A percentile compares a stretch with the other conserved stretches of the same genome.
phyloP scores from a whole-genome alignment of 2,113 vertebrate species.

The Catharus minimus region DNA sequence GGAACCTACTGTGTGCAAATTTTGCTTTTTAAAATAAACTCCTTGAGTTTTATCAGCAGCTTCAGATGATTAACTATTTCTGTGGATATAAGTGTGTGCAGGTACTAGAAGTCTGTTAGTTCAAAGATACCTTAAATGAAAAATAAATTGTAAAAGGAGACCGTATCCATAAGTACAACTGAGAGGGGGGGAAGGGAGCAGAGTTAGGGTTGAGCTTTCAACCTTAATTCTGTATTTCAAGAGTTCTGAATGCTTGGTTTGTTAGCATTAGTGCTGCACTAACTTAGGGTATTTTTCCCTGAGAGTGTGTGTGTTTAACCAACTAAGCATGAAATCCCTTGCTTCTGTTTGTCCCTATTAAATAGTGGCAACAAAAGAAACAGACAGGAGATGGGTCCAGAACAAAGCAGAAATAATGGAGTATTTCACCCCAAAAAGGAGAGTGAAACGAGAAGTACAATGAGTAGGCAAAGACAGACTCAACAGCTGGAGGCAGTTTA shows the following conservation, averaged over 20 bases:
- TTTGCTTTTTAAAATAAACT: neutral
- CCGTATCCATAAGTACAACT: neutral
- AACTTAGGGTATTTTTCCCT: constrained; percentile 21
- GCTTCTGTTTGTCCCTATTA: constrained; percentile 75
- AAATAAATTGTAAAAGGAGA: neutral
- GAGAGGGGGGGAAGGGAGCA: neutral
- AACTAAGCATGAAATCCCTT: constrained; percentile 74
- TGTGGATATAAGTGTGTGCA: neutral
- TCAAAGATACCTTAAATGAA: neutral
- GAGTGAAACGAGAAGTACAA: constrained; percentile 70
- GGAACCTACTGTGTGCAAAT: neutral
- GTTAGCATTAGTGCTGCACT: constrained; percentile 28
- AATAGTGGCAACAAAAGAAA: constrained; percentile 67
- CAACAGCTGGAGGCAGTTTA: constrained; percentile 45
- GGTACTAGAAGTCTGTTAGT: neutral
- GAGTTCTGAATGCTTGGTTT: constrained; percentile 32
- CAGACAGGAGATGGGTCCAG: constrained; percentile 71
- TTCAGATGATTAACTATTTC: neutral
- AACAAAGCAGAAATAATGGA: constrained; percentile 76
- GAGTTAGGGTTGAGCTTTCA: constrained; percentile 15
- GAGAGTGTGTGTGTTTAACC: constrained; percentile 37
- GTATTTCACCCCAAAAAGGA: constrained; percentile 75
- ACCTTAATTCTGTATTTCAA: constrained; percentile 28
- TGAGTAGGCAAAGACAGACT: constrained; percentile 65
- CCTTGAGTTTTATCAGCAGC: neutral